Percentiles rank a stretch among this genome's conserved stretches.
Conservation (phyloP, 2,888 invertebrate genomes). For the Melikaiella ostensackeni region DNA sequence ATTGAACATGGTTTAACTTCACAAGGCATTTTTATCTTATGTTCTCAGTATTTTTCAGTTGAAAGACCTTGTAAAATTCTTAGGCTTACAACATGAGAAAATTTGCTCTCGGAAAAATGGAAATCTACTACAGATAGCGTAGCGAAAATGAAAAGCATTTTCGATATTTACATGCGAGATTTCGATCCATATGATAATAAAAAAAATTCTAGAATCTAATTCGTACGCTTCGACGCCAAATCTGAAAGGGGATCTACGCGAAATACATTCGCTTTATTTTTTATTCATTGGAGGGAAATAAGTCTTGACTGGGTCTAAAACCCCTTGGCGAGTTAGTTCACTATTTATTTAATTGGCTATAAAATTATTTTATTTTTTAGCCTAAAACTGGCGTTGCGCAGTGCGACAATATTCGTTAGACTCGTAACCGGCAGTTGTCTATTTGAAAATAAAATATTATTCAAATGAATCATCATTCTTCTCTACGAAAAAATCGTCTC, state of each 20-base stretch:
- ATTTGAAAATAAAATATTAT: constrained; percentile 18
- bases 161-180: not conserved
- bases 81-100: not conserved
- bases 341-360: constrained; percentile 42
- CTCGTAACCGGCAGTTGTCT: constrained; percentile 21
- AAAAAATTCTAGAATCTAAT: constrained; percentile 22
- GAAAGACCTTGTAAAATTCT: constrained; percentile 11
- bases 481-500: not conserved
- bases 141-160: constrained; percentile 29
- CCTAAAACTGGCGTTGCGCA: constrained; percentile 14
- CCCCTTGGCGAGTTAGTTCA: constrained; percentile 63
- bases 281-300: constrained; percentile 68
- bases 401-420: not conserved
- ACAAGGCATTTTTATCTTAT: constrained; percentile 10
- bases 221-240: constrained; percentile 36
- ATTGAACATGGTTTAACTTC: constrained; percentile 39
- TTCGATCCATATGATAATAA: not conserved
- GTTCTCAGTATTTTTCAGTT: constrained; percentile 20
- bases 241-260: constrained; percentile 15
- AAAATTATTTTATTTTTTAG: constrained; percentile 37
- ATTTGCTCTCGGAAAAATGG: not conserved
- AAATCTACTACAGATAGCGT: constrained; percentile 36
- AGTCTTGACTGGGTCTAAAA: constrained; percentile 66
- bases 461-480: not conserved
- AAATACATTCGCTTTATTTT: constrained; percentile 9